A percentile compares a stretch with the other conserved stretches of the same genome.
These are phyloP conservation scores for Tangara arthus DNA, from an alignment of 2,797 vertebrate species.

Conservation along the genomic window DNA sequence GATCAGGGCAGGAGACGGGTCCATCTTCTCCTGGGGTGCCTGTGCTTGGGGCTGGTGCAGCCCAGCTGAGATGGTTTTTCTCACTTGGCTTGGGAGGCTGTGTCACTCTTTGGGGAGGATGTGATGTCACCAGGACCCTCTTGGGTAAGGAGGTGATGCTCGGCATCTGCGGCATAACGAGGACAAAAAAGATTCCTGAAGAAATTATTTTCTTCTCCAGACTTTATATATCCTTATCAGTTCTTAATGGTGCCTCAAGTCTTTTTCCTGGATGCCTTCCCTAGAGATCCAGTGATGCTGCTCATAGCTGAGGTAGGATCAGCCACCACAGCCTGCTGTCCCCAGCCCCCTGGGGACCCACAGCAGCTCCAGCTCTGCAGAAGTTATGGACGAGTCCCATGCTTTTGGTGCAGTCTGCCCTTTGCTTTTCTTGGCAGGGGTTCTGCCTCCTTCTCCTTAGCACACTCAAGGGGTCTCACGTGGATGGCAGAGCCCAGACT, in stretches of 20 bases:
- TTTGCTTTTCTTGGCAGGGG: neutral
- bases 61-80: neutral
- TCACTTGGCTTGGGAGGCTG: neutral
- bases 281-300: neutral
- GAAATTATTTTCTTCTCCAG: neutral
- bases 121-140: slow-evolving; percentile 31
- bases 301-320: neutral
- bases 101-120: neutral
- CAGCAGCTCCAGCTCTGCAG: neutral
- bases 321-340: neutral
- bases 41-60: neutral
- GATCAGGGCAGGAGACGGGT: too few relatives aligned
- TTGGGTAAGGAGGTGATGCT: neutral
- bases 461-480: fast-evolving
- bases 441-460: neutral
- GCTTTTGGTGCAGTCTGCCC: neutral
- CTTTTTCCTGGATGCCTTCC: fast-evolving
- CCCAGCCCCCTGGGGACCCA: fast-evolving
- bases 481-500: fast-evolving
- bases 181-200: neutral
- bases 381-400: fast-evolving
- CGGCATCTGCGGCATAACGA: neutral
- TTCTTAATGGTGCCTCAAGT: neutral
- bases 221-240: fast-evolving
- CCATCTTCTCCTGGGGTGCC: too few relatives aligned